phyloP scores from a whole-genome alignment of 2,113 vertebrate species.

The Cottus gobio region DNA sequence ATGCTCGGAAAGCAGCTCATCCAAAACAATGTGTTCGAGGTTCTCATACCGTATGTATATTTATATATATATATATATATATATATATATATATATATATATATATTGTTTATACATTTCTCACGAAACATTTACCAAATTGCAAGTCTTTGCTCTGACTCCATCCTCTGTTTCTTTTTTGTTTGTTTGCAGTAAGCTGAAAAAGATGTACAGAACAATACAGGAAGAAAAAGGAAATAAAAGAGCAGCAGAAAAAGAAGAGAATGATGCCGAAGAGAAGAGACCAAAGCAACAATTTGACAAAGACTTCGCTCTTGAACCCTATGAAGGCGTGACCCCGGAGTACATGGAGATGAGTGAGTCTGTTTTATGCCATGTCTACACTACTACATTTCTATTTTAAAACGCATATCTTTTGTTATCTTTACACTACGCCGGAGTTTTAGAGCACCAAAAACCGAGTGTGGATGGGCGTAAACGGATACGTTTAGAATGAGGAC shows the following conservation, averaged over 20 bases:
- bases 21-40: slow-evolving; percentile 98
- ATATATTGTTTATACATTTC: neutral
- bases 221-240: slow-evolving; percentile 86
- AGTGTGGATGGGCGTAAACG: too few relatives aligned
- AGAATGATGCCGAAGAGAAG: slow-evolving; percentile 74
- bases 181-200: slow-evolving; percentile 88
- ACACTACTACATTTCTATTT: too few relatives aligned
- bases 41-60: slow-evolving; percentile 95
- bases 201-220: slow-evolving; percentile 93
- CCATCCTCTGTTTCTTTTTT: neutral
- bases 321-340: slow-evolving; percentile 92
- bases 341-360: slow-evolving; percentile 99
- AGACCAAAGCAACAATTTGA: slow-evolving; percentile 91
- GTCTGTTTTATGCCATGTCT: slow-evolving; percentile 41
- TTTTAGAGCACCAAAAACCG: too few relatives aligned
- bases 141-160: neutral
- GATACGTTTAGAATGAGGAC: too few relatives aligned
- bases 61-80: neutral
- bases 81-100: neutral
- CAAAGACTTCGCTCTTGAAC: slow-evolving; percentile 91
- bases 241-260: slow-evolving; percentile 68
- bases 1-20: slow-evolving; percentile 99
- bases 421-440: too few relatives aligned
- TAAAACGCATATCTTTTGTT: too few relatives aligned
- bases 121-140: neutral